Evolutionary conservation across 2,797 vertebrate species (phyloP), one percentile per base, ranked within the genome.

Genomic region (Crocodylus rhombifer): DNA sequence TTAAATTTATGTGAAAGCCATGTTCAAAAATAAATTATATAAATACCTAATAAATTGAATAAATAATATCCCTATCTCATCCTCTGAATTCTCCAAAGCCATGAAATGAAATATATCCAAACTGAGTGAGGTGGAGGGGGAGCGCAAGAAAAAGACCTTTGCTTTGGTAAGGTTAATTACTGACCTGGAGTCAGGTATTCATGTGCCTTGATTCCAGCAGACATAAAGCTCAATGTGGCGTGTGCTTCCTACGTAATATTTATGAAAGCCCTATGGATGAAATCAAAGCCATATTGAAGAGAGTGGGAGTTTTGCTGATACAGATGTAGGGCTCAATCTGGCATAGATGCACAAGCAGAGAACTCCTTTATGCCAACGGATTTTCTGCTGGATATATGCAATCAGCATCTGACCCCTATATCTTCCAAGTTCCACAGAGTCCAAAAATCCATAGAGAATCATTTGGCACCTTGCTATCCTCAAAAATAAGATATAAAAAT

Each of bases 301-400:
- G 25, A 62, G 23, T 42, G 15, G 25, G 77, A 23, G 25, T 78
- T 78, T 26, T 78, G 77, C 60, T 25, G 14, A 8, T 13, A 33
- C 18, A 6, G 0, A 26, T 21, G 0, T 71, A 3, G 51, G 73
- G 25, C 5, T 8, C 8, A 36, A 63, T 42, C 65, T 65, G 55
- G 7, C 87, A 3, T 51, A 85, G 62, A 61, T 79, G 17, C 10
- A 42, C 69, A 30, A 77, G 26, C n/a, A 81, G 28, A 25, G 85
- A 51, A 5, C 75, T 5, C n/a, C 88, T 79, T 71, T 85, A 10
- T 86, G 69, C 58, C 82, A 33, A 91, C 62, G 28, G 57, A 1
- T 4, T 81, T 81, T 83, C 5, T 73, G 3, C 21, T 51, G 67
- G 30, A 20, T 36, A 21, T 4, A 42, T 14, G 36, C 30, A 69